These are phyloP conservation scores for Gymnogyps californianus DNA, from an alignment of 2,113 vertebrate genomes.

Conservation along the genomic window DNA sequence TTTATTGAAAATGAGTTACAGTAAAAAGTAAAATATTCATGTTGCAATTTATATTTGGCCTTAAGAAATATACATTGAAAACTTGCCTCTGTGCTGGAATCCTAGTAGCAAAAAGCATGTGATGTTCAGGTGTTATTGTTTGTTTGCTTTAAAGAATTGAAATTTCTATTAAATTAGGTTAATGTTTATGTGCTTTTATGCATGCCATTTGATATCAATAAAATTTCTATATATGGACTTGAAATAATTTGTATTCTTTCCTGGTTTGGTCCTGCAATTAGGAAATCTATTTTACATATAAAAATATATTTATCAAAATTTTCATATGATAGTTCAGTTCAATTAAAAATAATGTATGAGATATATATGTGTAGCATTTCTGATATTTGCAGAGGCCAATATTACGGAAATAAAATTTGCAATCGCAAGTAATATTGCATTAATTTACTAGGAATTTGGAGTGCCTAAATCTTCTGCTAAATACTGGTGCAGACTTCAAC, in stretches of 20 bases:
- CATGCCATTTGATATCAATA: neutral
- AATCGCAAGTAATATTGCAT: neutral
- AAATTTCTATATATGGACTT: neutral
- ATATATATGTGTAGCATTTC: neutral
- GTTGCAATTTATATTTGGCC: neutral
- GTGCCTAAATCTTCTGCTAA: conserved; percentile 96
- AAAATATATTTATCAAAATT: neutral
- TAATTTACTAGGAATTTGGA: conserved; percentile 88
- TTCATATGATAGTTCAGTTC: neutral
- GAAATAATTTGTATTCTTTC: neutral
- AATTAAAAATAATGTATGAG: neutral
- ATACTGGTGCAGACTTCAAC: conserved; percentile 96
- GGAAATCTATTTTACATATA: neutral
- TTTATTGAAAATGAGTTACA: neutral
- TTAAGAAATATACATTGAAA: neutral
- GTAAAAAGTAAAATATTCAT: neutral
- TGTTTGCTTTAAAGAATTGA: neutral
- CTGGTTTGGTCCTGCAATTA: neutral
- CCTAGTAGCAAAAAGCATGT: neutral
- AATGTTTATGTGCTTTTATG: neutral
- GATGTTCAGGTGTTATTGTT: neutral
- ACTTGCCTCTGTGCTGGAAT: neutral
- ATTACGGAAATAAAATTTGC: neutral
- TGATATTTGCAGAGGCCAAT: neutral
- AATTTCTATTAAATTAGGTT: neutral